Evolutionary conservation across 92 coral and sea anemone species (phyloP).

Genomic region (Epizoanthus fatuus): DNA sequence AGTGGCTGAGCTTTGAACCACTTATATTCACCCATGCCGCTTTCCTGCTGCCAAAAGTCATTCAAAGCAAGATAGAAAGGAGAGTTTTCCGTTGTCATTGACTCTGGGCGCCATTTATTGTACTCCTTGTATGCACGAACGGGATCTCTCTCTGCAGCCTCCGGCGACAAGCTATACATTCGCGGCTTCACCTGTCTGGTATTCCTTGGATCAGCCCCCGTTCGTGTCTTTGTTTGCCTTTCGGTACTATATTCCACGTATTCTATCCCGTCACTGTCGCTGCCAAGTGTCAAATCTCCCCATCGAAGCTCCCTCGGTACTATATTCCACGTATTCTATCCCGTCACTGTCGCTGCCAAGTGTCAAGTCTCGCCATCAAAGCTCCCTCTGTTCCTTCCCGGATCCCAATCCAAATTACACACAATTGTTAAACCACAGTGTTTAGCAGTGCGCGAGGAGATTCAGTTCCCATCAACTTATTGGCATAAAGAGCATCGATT

Average conservation of each 20-base stretch:
- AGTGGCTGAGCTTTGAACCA: background rate
- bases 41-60: background rate
- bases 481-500: too few relatives aligned
- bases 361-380: background rate
- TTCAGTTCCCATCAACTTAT: background rate
- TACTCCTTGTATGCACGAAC: background rate
- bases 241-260: background rate
- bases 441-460: background rate
- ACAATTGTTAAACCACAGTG: background rate
- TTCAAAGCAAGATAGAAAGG: background rate
- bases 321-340: background rate
- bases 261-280: background rate
- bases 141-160: background rate
- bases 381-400: background rate
- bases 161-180: background rate
- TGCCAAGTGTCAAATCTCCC: background rate
- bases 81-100: background rate
- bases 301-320: background rate
- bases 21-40: background rate
- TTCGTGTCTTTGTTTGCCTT: background rate
- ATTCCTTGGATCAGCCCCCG: too few relatives aligned
- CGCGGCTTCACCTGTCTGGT: background rate
- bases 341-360: background rate
- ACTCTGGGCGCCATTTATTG: too few relatives aligned
- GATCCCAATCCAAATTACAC: background rate